phyloP scores from a whole-genome alignment of 2,113 vertebrate genomes.

The Tenrec ecaudatus region DNA sequence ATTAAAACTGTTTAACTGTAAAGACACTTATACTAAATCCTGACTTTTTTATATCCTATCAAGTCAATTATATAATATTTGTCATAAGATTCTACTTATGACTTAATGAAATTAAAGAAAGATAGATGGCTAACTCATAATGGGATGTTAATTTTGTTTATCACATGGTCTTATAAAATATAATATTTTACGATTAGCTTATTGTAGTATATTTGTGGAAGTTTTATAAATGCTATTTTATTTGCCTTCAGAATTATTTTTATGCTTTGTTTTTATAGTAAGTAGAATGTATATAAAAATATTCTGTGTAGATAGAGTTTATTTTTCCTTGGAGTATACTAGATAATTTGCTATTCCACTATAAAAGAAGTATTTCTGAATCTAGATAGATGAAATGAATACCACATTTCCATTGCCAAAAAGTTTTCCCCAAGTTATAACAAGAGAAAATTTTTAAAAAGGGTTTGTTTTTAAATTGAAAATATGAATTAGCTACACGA shows the following conservation, averaged over 20 bases:
- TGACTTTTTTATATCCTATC: too few relatives aligned
- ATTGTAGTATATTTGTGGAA: neutral
- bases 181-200: neutral
- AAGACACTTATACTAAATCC: too few relatives aligned
- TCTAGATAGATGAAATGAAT: neutral
- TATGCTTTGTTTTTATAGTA: conserved; percentile 38
- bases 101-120: too few relatives aligned
- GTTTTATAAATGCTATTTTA: neutral
- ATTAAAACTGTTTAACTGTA: too few relatives aligned
- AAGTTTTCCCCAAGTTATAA: conserved; percentile 27
- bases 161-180: neutral
- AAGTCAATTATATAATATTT: too few relatives aligned
- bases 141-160: neutral
- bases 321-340: conserved; percentile 11
- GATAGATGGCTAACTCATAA: too few relatives aligned
- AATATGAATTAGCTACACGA: conserved; percentile 50
- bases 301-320: conserved; percentile 34
- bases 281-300: neutral
- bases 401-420: neutral
- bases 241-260: conserved; percentile 4
- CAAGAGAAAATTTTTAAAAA: conserved; percentile 14
- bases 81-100: too few relatives aligned
- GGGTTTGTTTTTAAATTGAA: conserved; percentile 20
- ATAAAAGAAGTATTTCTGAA: conserved; percentile 16
- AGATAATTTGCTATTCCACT: conserved; percentile 24